Conservation (phyloP, 2,797 vertebrate species). For the Falco novaeseelandiae region DNA sequence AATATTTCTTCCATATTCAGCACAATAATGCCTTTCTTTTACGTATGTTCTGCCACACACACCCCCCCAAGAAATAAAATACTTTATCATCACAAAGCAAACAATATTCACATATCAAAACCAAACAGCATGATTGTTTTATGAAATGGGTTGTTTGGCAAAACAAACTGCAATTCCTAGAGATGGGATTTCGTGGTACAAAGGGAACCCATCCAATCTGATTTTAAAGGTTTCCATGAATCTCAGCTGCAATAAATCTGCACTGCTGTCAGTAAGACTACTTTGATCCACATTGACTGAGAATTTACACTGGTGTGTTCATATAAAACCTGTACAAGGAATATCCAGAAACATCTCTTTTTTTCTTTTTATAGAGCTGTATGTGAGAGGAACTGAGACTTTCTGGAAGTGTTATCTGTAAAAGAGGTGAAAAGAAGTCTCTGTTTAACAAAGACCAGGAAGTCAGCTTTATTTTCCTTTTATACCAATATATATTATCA, state of each 20-base stretch:
- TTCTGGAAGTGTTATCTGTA: neutral
- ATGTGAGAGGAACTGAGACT: neutral
- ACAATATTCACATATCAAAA: neutral
- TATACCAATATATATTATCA: neutral
- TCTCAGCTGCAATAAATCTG: neutral
- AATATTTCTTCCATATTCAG: neutral
- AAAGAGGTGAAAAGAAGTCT: neutral
- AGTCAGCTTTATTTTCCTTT: neutral
- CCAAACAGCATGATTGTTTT: neutral
- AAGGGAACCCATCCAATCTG: neutral
- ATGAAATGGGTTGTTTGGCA: neutral
- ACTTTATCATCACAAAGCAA: neutral
- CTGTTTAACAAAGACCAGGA: neutral
- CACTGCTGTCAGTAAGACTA: neutral
- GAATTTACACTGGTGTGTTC: neutral
- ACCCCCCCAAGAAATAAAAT: neutral
- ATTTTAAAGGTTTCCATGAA: neutral
- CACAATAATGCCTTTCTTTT: neutral
- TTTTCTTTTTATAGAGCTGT: neutral
- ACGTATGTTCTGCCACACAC: neutral
- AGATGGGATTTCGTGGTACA: neutral
- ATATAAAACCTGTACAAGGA: neutral
- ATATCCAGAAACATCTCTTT: neutral
- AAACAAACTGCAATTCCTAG: neutral
- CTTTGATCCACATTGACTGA: neutral